phyloP scores from a whole-genome alignment of 1,140 invertebrate genomes.

The Parasteatoda tepidariorum region DNA sequence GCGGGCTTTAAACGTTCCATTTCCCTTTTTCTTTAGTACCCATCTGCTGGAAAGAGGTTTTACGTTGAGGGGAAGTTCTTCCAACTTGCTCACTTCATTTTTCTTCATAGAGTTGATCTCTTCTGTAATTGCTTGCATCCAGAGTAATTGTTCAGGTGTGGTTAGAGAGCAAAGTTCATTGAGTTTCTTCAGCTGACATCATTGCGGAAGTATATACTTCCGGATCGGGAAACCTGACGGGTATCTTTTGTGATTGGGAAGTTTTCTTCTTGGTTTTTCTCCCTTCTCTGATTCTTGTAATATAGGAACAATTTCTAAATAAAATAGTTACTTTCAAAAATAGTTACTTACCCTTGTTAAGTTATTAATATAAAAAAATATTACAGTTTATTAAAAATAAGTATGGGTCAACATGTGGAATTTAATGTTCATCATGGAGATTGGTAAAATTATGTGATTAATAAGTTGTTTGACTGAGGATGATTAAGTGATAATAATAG shows the following conservation, averaged over 20 bases:
- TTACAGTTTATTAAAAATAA: too few relatives aligned
- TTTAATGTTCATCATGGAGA: too few relatives aligned
- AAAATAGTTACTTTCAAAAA: background rate
- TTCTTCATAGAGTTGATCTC: constrained; percentile 8
- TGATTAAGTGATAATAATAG: too few relatives aligned
- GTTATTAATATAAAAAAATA: too few relatives aligned
- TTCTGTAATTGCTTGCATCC: background rate
- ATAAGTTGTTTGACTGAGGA: too few relatives aligned
- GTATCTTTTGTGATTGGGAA: background rate
- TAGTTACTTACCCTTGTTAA: background rate
- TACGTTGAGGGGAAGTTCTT: constrained; percentile 22
- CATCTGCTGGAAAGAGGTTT: constrained; percentile 31
- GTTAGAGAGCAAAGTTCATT: background rate
- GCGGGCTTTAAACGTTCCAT: constrained; percentile 66
- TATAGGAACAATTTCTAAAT: background rate
- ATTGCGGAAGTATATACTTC: background rate
- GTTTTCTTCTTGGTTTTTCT: background rate
- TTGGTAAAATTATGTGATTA: too few relatives aligned
- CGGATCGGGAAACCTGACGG: too few relatives aligned
- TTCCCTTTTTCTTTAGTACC: constrained; percentile 3
- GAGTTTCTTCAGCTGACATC: too few relatives aligned
- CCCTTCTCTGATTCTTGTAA: too few relatives aligned
- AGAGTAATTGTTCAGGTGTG: background rate
- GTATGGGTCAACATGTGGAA: too few relatives aligned
- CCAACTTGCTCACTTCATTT: constrained; percentile 6